Evolutionary conservation across 2,113 vertebrate species (phyloP).

Genomic region (Hyperoodon ampullatus): DNA sequence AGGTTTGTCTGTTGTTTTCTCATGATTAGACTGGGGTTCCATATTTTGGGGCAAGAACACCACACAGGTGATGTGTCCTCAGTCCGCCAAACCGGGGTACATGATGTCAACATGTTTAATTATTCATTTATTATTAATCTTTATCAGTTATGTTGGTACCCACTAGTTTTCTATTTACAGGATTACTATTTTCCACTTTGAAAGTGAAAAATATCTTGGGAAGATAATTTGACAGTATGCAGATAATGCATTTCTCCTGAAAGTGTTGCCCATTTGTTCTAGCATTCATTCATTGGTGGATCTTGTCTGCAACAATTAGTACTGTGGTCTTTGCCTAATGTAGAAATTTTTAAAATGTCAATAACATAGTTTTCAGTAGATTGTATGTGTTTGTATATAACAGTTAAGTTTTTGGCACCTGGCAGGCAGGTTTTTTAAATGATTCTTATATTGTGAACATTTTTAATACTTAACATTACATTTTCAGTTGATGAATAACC

Average conservation of each 20-base stretch:
- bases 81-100: background rate
- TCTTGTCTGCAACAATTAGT: background rate
- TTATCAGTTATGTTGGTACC: background rate
- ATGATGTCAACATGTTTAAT: background rate
- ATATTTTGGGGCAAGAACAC: background rate
- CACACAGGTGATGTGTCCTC: background rate
- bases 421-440: background rate
- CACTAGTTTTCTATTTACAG: background rate
- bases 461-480: background rate
- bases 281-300: background rate
- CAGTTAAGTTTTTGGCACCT: background rate
- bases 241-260: background rate
- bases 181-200: background rate
- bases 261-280: background rate
- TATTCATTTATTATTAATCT: background rate
- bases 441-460: background rate
- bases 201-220: background rate
- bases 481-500: background rate
- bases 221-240: background rate
- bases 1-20: background rate
- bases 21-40: background rate
- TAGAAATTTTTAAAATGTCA: background rate
- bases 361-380: background rate
- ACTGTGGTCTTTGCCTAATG: background rate
- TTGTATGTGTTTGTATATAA: background rate